Evolutionary conservation across 2,113 vertebrate species (phyloP).

Genomic region (Eptatretus burgeri): DNA sequence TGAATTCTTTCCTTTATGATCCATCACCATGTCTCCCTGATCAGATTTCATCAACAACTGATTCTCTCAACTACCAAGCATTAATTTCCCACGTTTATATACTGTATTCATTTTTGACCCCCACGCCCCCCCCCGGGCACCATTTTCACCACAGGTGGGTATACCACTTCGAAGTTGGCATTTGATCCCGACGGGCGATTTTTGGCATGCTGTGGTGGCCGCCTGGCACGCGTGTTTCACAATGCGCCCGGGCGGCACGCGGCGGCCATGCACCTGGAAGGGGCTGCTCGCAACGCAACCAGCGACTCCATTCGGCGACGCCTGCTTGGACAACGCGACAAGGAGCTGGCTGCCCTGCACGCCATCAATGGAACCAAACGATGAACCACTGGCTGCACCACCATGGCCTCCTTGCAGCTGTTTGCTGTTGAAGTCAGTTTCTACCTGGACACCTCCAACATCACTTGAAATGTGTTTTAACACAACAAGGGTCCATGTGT

Average conservation of each 20-base stretch:
- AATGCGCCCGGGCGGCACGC: slow-evolving; percentile 47
- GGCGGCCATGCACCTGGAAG: slow-evolving; percentile 40
- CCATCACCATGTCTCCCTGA: background rate
- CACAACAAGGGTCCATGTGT: too few species aligned
- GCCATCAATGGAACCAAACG: background rate
- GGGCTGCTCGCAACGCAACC: slow-evolving; percentile 35
- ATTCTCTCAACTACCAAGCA: background rate
- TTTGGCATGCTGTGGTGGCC: slow-evolving; percentile 46
- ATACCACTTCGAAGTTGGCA: slow-evolving; percentile 24
- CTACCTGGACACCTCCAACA: too few species aligned
- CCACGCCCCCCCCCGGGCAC: background rate
- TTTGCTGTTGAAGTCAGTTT: too few species aligned
- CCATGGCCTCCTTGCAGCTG: too few species aligned
- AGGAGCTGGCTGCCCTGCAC: slow-evolving; percentile 29
- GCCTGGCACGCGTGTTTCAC: slow-evolving; percentile 40
- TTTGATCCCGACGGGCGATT: slow-evolving; percentile 48
- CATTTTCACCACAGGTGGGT: background rate
- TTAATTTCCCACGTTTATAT: too few species aligned
- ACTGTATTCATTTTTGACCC: background rate
- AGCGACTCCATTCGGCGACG: slow-evolving; percentile 39
- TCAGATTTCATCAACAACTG: background rate
- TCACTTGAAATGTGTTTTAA: too few species aligned
- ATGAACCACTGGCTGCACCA: too few species aligned
- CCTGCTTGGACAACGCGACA: slow-evolving; percentile 42
- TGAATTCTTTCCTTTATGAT: background rate